Evolutionary conservation across 2,113 vertebrate genomes (phyloP).

Genomic region (Zosterops borbonicus): DNA sequence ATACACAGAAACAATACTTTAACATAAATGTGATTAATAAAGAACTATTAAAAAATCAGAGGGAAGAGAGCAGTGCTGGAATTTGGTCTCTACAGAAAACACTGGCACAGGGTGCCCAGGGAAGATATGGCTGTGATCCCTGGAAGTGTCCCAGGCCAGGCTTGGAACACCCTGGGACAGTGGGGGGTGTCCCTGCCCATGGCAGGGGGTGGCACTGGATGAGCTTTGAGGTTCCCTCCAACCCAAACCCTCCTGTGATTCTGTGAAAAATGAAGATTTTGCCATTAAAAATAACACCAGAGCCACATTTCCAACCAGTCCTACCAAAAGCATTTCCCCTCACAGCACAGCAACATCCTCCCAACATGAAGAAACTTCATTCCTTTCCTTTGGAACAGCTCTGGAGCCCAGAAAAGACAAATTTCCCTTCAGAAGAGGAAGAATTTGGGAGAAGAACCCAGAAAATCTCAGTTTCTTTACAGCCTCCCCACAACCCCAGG

Average conservation of each 20-base stretch:
- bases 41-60: background rate
- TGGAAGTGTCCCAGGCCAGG: rapidly evolving
- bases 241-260: background rate
- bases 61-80: background rate
- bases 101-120: background rate
- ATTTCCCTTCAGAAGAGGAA: background rate
- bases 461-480: background rate
- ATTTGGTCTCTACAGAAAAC: background rate
- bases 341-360: background rate
- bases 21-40: background rate
- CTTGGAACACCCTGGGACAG: rapidly evolving
- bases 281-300: background rate
- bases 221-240: background rate
- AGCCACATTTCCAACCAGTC: background rate
- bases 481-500: background rate
- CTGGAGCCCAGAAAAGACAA: background rate
- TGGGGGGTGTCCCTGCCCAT: background rate
- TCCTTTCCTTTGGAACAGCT: rapidly evolving
- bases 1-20: background rate
- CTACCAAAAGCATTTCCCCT: background rate
- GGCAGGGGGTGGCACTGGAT: background rate
- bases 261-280: background rate
- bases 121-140: background rate
- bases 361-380: rapidly evolving
- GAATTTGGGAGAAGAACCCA: background rate